phyloP scores from a whole-genome alignment of 1,140 invertebrate species.

The Anastrepha obliqua region DNA sequence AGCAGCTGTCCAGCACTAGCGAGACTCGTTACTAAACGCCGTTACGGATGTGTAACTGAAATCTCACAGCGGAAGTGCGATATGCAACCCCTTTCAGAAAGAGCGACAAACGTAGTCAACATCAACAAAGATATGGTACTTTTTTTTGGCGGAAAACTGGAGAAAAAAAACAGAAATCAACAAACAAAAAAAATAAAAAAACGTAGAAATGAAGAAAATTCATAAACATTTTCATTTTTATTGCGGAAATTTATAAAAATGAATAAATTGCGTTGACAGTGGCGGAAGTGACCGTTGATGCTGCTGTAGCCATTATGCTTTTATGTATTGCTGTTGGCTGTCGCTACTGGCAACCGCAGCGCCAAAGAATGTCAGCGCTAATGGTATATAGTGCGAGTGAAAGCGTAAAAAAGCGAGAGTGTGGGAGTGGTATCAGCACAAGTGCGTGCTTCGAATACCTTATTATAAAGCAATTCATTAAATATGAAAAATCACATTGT shows the following conservation, averaged over 20 bases:
- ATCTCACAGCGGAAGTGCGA: slow-evolving; percentile 26
- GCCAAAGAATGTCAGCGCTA: neutral
- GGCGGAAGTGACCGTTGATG: slow-evolving; percentile 41
- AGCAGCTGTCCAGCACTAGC: slow-evolving; percentile 5
- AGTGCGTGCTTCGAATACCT: slow-evolving; percentile 14
- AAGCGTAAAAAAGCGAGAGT: neutral
- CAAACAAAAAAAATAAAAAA: neutral
- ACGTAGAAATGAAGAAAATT: slow-evolving; percentile 15
- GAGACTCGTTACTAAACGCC: neutral
- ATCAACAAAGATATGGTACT: neutral
- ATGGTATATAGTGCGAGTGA: neutral
- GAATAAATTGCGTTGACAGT: slow-evolving; percentile 52
- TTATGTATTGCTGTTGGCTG: neutral
- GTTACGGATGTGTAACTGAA: neutral
- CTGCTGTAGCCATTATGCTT: neutral
- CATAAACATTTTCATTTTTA: slow-evolving; percentile 43
- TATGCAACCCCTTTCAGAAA: slow-evolving; percentile 10
- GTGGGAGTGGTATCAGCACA: neutral
- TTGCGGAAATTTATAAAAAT: slow-evolving; percentile 51
- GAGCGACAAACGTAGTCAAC: slow-evolving; percentile 3
- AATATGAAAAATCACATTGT: slow-evolving; percentile 22
- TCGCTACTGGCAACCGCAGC: neutral
- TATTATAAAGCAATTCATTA: slow-evolving; percentile 35
- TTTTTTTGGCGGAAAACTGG: neutral
- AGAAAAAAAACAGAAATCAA: neutral